phyloP scores from a whole-genome alignment of 2,797 vertebrate genomes.

The Avahi laniger region DNA sequence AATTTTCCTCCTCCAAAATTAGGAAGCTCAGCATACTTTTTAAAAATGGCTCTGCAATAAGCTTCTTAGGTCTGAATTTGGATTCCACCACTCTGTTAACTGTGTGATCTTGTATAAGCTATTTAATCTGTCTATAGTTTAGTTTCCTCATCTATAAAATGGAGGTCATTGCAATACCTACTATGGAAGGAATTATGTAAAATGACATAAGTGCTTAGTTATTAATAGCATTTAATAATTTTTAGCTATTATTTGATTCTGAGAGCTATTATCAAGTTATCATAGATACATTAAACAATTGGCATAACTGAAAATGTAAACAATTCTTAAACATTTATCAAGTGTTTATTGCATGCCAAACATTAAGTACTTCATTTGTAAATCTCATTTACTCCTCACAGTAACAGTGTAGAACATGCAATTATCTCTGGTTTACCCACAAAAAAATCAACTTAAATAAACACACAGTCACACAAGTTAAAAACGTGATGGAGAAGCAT shows the following conservation, averaged over 20 bases:
- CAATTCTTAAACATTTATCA: conserved; percentile 35
- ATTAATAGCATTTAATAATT: background rate
- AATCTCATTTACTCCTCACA: conserved; percentile 26
- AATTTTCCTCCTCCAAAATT: conserved; percentile 13
- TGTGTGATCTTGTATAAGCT: background rate
- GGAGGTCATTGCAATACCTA: background rate
- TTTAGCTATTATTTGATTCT: conserved; percentile 6
- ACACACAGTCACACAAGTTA: background rate
- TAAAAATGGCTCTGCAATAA: background rate
- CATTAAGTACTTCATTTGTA: background rate
- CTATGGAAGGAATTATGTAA: background rate
- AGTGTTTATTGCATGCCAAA: background rate
- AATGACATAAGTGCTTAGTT: background rate
- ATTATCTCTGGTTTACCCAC: background rate
- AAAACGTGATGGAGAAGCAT: background rate
- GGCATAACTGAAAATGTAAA: conserved; percentile 4
- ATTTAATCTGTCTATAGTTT: background rate
- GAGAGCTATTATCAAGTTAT: background rate
- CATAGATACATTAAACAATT: background rate
- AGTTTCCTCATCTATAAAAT: background rate
- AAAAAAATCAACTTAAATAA: conserved; percentile 21
- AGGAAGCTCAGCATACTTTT: background rate
- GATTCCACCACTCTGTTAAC: background rate
- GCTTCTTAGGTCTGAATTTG: background rate
- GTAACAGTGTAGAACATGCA: background rate